These are phyloP conservation scores for Drosophila nigricruria DNA, from an alignment of 2,888 invertebrate genomes.

Conservation along the genomic window DNA sequence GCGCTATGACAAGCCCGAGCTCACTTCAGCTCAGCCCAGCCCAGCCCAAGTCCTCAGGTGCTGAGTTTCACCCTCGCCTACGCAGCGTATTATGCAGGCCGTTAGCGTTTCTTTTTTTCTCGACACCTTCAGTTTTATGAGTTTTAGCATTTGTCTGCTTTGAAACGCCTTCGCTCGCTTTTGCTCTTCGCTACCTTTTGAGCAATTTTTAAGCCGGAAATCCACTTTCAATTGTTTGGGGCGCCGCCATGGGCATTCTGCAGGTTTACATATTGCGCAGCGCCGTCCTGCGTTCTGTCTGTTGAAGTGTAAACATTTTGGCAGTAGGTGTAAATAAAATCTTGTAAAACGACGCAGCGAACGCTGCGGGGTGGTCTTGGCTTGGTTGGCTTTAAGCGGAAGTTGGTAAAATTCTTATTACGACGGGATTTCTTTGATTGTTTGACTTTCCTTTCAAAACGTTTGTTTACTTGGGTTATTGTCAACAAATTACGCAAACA, in stretches of 20 bases:
- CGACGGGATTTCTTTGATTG: conserved; percentile 40
- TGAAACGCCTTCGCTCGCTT: conserved; percentile 23
- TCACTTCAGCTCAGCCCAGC: neutral
- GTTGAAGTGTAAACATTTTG: conserved; percentile 81
- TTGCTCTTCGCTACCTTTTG: conserved; percentile 44
- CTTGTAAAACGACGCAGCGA: conserved; percentile 61
- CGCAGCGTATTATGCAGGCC: conserved; percentile 54
- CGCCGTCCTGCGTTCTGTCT: conserved; percentile 53
- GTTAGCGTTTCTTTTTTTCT: conserved; percentile 51
- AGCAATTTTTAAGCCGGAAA: conserved; percentile 77
- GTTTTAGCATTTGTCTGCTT: conserved; percentile 56
- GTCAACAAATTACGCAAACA: conserved; percentile 49
- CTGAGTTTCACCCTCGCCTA: conserved; percentile 9
- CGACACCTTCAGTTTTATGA: conserved; percentile 61
- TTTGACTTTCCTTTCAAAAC: conserved; percentile 34
- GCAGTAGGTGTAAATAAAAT: conserved; percentile 80
- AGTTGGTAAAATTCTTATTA: conserved; percentile 64
- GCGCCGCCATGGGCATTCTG: conserved; percentile 67
- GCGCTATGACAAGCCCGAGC: conserved; percentile 59
- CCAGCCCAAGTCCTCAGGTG: conserved; percentile 10
- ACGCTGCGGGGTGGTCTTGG: conserved; percentile 38
- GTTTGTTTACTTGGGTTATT: conserved; percentile 35
- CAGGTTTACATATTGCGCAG: conserved; percentile 74
- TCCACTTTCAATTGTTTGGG: conserved; percentile 83
- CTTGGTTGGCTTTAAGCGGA: conserved; percentile 49